These are phyloP conservation scores for Polydesmus complanatus DNA, from an alignment of 2,888 invertebrate species.

Conservation along the genomic window DNA sequence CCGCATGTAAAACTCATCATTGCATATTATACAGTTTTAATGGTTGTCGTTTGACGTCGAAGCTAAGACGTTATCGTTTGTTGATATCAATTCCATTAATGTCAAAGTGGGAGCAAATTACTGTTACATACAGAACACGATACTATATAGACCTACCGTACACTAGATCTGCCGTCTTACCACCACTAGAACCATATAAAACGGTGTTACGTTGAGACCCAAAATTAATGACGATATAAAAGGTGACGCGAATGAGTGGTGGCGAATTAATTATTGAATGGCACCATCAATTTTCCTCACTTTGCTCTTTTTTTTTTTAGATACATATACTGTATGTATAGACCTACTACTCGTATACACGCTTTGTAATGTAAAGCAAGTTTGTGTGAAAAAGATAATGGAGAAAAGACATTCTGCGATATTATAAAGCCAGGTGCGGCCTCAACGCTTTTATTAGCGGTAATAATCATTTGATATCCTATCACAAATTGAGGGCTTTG, in stretches of 20 bases:
- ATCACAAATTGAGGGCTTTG: neutral
- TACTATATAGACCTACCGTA: no score
- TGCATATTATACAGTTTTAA: no score
- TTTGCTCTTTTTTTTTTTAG: neutral
- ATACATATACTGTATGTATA: no score
- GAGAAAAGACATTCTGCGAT: neutral
- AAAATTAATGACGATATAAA: neutral
- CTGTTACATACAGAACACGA: neutral
- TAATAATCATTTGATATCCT: neutral
- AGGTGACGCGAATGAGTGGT: neutral
- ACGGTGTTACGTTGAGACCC: neutral
- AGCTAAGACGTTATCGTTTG: neutral
- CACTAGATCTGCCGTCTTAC: no score
- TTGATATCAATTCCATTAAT: neutral
- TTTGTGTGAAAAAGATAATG: neutral
- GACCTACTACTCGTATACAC: no score
- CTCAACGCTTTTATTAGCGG: neutral
- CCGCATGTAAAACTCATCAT: no score
- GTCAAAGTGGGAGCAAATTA: neutral
- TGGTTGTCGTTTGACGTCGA: neutral
- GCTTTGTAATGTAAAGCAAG: neutral
- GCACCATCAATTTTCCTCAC: neutral
- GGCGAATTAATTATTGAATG: neutral
- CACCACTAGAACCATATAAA: no score
- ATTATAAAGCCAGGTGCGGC: neutral